These are phyloP conservation scores for Gymnocypris eckloni DNA, from an alignment of 2,797 vertebrate species.

Conservation along the genomic window DNA sequence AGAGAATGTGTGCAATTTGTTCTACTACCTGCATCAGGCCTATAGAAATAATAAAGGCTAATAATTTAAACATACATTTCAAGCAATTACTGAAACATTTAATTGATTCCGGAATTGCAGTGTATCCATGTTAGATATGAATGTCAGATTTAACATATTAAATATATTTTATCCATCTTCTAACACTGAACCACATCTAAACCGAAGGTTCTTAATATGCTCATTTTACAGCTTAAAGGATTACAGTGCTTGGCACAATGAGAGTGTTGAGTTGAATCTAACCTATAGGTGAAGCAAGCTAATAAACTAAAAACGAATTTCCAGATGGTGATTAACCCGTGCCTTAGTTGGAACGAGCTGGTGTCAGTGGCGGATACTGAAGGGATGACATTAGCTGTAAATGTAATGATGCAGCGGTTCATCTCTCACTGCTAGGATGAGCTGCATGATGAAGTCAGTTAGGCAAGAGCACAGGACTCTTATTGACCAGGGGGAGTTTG, in stretches of 20 bases:
- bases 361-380: constrained; percentile 37
- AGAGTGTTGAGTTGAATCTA: constrained; percentile 44
- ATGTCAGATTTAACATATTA: constrained; percentile 4
- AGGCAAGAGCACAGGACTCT: constrained; percentile 62
- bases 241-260: constrained; percentile 24
- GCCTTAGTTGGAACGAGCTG: constrained; percentile 21
- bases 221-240: constrained; percentile 44
- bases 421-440: constrained; percentile 51
- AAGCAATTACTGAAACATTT: background rate
- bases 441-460: constrained; percentile 69
- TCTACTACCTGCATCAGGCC: background rate
- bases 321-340: constrained; percentile 40
- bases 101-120: background rate
- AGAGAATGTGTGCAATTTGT: background rate
- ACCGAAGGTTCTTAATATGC: background rate
- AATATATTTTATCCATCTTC: constrained; percentile 18
- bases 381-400: constrained; percentile 51
- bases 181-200: background rate
- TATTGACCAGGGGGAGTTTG: constrained; percentile 68
- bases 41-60: background rate
- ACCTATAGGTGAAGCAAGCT: constrained; percentile 43
- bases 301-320: constrained; percentile 40
- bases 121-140: background rate
- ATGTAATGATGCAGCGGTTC: constrained; percentile 51
- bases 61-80: constrained; percentile 1